A percentile compares a stretch with the other conserved stretches of the same genome.
Evolutionary conservation across 2,888 invertebrate genomes (phyloP).

Genomic region (Leucoma salicis): DNA sequence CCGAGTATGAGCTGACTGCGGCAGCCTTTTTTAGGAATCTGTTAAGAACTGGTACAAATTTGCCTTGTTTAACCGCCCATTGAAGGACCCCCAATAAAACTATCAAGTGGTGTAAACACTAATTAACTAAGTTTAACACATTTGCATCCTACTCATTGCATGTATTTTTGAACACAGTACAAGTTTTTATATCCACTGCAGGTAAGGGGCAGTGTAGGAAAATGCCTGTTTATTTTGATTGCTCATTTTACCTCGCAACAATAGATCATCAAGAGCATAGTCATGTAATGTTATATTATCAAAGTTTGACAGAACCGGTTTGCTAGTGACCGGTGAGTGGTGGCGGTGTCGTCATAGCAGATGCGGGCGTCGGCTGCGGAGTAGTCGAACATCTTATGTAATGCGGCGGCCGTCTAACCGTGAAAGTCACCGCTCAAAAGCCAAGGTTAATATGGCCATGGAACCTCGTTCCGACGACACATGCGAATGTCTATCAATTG

Average conservation of each 20-base stretch:
- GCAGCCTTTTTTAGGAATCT: no score
- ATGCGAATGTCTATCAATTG: slow-evolving; percentile 66
- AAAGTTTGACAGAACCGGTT: slow-evolving; percentile 59
- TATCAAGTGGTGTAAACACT: no score
- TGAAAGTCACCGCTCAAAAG: slow-evolving; percentile 81
- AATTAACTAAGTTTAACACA: no score
- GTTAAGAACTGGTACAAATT: no score
- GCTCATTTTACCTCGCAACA: slow-evolving; percentile 17
- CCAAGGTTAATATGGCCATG: slow-evolving; percentile 79
- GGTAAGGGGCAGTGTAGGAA: no score
- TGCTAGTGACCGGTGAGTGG: slow-evolving; percentile 54
- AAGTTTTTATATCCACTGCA: no score
- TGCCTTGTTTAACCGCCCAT: no score
- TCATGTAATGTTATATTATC: slow-evolving; percentile 24
- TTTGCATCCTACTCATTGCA: no score
- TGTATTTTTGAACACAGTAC: no score
- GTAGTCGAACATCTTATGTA: slow-evolving; percentile 72
- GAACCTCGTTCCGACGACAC: slow-evolving; percentile 60
- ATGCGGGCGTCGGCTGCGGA: slow-evolving; percentile 48
- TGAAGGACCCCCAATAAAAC: no score
- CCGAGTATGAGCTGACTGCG: no score
- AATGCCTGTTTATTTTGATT: neutral
- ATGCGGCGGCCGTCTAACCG: slow-evolving; percentile 75
- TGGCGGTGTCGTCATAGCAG: slow-evolving; percentile 69
- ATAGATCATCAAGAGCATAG: slow-evolving; percentile 15